Percentiles rank a stretch among this genome's conserved stretches.
phyloP scores from a whole-genome alignment of 2,113 vertebrate species.

The Sinocyclocheilus maitianheensis region DNA sequence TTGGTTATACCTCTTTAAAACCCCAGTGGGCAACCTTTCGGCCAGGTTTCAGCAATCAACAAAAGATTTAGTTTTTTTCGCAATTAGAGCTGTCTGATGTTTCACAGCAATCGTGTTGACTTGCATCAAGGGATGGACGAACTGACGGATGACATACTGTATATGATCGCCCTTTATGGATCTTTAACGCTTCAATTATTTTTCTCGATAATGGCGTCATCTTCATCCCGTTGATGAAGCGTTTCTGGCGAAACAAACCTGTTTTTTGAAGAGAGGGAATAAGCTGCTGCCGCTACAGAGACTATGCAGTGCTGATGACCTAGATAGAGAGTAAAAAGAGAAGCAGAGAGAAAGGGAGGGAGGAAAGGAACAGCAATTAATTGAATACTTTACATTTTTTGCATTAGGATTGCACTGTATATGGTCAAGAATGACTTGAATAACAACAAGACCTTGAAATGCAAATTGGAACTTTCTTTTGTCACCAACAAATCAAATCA shows the following conservation, averaged over 20 bases:
- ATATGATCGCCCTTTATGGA: conserved; percentile 1
- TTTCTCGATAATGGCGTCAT: conserved; percentile 39
- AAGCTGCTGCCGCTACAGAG: conserved; percentile 33
- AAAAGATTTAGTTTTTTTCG: not conserved
- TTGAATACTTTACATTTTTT: conserved; percentile 45
- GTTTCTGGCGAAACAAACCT: conserved; percentile 38
- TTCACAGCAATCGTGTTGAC: conserved; percentile 2
- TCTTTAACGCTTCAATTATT: conserved; percentile 27
- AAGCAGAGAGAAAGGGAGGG: conserved; percentile 31
- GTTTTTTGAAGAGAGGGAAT: conserved; percentile 31
- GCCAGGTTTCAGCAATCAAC: conserved; percentile 16
- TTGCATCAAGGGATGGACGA: not conserved
- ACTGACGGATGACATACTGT: not conserved
- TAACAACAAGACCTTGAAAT: conserved; percentile 15
- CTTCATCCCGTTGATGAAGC: not conserved
- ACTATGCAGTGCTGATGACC: conserved; percentile 56
- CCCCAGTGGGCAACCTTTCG: conserved; percentile 9
- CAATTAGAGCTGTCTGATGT: not conserved
- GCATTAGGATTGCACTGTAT: conserved; percentile 8
- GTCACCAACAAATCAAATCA: not conserved
- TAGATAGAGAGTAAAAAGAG: conserved; percentile 53
- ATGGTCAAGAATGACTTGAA: conserved; percentile 32
- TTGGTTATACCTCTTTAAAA: conserved; percentile 31
- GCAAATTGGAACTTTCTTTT: conserved; percentile 7
- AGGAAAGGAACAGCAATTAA: conserved; percentile 31